A percentile compares a stretch with the other conserved stretches of the same genome.
phyloP scores from a whole-genome alignment of 1,140 invertebrate genomes.

The Oreohelix idahoensis region DNA sequence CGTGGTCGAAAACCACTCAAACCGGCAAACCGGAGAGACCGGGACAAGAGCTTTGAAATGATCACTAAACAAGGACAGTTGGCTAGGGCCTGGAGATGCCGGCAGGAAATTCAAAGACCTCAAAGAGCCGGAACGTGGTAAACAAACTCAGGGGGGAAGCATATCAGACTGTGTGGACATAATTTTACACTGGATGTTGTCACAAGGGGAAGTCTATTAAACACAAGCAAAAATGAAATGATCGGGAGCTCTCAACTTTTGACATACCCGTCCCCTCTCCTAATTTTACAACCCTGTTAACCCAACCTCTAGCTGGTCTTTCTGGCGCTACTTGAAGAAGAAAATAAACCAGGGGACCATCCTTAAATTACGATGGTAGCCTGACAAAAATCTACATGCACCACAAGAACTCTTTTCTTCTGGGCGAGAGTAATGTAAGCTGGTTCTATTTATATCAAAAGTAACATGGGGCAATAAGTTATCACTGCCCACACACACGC shows the following conservation, averaged over 20 bases:
- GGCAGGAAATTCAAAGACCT: slow-evolving; percentile 16
- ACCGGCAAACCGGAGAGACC: background rate
- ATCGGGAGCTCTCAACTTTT: background rate
- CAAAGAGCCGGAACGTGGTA: background rate
- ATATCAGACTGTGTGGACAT: slow-evolving; percentile 21
- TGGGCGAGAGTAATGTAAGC: no score
- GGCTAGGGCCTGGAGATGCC: background rate
- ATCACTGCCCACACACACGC: no score
- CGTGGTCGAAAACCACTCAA: slow-evolving; percentile 8
- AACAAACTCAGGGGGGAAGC: slow-evolving; percentile 7
- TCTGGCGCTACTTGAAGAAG: no score
- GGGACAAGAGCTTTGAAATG: slow-evolving; percentile 14
- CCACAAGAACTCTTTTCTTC: no score
- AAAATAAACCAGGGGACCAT: no score
- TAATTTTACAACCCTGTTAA: background rate
- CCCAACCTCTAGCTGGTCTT: no score
- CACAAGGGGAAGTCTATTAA: slow-evolving; percentile 28
- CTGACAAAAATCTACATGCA: no score
- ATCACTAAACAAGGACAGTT: slow-evolving; percentile 34
- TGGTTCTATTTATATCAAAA: no score
- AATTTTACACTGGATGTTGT: slow-evolving; percentile 18
- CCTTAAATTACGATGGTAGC: no score
- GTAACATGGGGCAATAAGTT: no score
- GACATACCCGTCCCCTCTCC: background rate
- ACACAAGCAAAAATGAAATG: background rate